A percentile compares a stretch with the other conserved stretches of the same genome.
Evolutionary conservation across 2,113 vertebrate genomes (phyloP).

Genomic region (Hymenochirus boettgeri): DNA sequence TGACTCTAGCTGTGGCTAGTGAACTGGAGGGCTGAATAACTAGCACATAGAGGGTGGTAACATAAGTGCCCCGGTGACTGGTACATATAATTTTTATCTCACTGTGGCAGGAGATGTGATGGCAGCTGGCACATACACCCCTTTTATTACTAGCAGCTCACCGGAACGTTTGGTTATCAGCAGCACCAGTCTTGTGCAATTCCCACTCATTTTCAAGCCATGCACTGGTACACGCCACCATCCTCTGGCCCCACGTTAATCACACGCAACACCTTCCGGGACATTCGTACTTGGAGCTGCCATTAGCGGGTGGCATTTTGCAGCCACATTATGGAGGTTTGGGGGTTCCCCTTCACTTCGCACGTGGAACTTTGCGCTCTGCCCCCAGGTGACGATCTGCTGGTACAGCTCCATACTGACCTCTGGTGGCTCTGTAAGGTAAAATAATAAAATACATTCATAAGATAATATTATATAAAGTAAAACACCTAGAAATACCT

Average conservation of each 20-base stretch:
- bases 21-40: too few relatives aligned
- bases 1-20: too few relatives aligned
- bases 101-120: too few relatives aligned
- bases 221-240: conserved; percentile 91
- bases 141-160: too few relatives aligned
- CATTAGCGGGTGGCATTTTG: conserved; percentile 73
- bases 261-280: conserved; percentile 63
- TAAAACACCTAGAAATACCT: too few relatives aligned
- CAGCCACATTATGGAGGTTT: conserved; percentile 83
- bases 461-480: too few relatives aligned
- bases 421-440: conserved; percentile 82
- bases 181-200: conserved; percentile 82
- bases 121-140: too few relatives aligned
- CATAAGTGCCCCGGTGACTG: too few relatives aligned
- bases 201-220: conserved; percentile 90
- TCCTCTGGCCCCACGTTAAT: conserved; percentile 81
- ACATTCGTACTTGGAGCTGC: conserved; percentile 72
- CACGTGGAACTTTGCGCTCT: conserved; percentile 83
- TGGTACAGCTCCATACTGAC: conserved; percentile 86
- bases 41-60: too few relatives aligned
- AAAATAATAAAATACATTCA: too few relatives aligned
- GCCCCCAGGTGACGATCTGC: conserved; percentile 76
- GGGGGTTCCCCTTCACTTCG: conserved; percentile 82
- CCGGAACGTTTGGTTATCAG: conserved; percentile 73
- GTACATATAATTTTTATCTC: too few relatives aligned